Percentiles rank a stretch among this genome's conserved stretches.
These are phyloP conservation scores for Diachasma alloeum DNA, from an alignment of 1,140 invertebrate genomes.

Conservation along the genomic window DNA sequence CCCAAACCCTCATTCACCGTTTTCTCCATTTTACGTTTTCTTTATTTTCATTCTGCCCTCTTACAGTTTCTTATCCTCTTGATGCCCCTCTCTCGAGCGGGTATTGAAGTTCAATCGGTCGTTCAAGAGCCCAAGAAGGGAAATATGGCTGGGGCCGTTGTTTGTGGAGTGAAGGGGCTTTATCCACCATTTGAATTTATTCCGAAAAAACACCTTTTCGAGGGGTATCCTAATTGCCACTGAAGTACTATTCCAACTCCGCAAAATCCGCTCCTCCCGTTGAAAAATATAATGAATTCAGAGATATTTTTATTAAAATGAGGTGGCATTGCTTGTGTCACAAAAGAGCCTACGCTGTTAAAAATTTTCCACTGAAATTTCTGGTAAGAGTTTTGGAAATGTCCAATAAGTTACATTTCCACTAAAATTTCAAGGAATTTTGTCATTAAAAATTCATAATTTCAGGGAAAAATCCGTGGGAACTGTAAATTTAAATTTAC, in stretches of 20 bases:
- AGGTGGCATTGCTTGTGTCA: not conserved
- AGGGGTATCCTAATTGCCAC: not conserved
- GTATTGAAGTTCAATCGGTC: constrained; percentile 9
- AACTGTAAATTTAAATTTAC: too few species aligned
- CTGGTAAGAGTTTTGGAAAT: too few species aligned
- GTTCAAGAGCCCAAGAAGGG: not conserved
- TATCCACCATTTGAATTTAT: not conserved
- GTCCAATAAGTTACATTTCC: too few species aligned
- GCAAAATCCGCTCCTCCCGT: not conserved
- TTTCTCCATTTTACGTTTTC: not conserved
- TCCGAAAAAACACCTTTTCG: not conserved
- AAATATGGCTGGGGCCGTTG: not conserved
- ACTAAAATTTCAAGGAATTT: too few species aligned
- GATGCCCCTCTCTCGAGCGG: not conserved
- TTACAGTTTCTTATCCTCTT: constrained; percentile 8
- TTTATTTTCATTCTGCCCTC: constrained; percentile 1
- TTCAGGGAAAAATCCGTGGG: too few species aligned
- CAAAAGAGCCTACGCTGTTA: too few species aligned
- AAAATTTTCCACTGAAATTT: too few species aligned
- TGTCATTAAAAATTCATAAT: too few species aligned
- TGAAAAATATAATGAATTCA: not conserved
- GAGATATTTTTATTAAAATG: not conserved
- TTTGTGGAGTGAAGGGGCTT: not conserved
- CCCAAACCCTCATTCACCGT: not conserved
- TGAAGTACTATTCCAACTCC: not conserved